Percentiles rank a stretch among this genome's conserved stretches.
phyloP scores from a whole-genome alignment of 1,140 invertebrate species.

The Diprion similis region DNA sequence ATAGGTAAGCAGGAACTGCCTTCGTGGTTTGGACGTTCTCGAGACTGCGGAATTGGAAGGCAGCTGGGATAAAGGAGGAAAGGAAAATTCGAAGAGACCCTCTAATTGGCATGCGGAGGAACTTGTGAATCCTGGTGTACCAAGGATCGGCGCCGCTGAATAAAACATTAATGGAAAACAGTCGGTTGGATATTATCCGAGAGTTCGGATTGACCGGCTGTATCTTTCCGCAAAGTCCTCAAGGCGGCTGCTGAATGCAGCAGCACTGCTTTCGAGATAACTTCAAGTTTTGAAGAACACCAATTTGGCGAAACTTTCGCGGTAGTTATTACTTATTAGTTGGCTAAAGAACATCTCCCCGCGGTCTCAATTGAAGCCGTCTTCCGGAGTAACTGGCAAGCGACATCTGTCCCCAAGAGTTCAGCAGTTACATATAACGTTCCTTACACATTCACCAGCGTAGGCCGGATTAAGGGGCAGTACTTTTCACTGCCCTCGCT shows the following conservation, averaged over 20 bases:
- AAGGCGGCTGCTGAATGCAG: neutral
- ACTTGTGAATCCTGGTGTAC: neutral
- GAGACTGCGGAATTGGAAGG: too few relatives aligned
- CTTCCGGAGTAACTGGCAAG: too few relatives aligned
- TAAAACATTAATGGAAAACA: conserved; percentile 14
- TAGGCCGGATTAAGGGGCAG: too few relatives aligned
- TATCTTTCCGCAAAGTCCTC: neutral
- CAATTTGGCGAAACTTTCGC: too few relatives aligned
- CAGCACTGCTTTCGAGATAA: neutral
- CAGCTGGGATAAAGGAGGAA: too few relatives aligned
- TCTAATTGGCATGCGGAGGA: neutral
- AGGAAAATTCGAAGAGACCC: neutral
- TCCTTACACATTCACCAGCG: too few relatives aligned
- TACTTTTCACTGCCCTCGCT: too few relatives aligned
- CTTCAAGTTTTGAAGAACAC: neutral
- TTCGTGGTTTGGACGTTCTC: too few relatives aligned
- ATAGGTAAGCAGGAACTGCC: too few relatives aligned
- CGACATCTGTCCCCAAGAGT: neutral
- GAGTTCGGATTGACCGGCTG: neutral
- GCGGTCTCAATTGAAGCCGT: too few relatives aligned
- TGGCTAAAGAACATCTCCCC: too few relatives aligned
- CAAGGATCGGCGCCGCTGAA: neutral
- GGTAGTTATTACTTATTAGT: too few relatives aligned
- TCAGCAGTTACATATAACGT: neutral
- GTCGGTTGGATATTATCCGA: neutral